Evolutionary conservation across 2,797 vertebrate species (phyloP), one percentile per base, ranked within the genome.

Genomic region (Peromyscus attwateri): DNA sequence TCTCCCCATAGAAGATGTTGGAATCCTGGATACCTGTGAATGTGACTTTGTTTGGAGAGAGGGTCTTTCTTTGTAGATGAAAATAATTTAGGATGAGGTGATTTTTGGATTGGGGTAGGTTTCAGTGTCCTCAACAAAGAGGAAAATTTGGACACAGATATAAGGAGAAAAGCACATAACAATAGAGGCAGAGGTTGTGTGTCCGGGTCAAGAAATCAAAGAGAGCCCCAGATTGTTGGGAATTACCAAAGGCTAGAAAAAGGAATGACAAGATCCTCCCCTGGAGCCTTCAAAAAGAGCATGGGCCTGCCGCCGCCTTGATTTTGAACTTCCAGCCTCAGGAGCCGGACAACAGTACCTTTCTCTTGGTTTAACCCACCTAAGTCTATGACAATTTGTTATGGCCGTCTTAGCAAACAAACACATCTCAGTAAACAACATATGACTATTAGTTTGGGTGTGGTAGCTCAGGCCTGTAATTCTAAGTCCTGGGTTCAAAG

Each of bases 11-110:
- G 40, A 6, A 52, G 46, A 76, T 80, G 55, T 68, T 95, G 68
- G 90, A 94, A 91, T 92, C 57, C 34, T 66, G 60, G 11, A 10
- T 60, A 77, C 14, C 12, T 94, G 37, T 96, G 55, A 91, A 84
- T 79, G 43, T 95, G n/a, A 77, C 34, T 10, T 91, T 95, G 66
- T 91, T 96, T 94, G 60, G 55, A 95, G 94, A 79, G 73, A 73
- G 46, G 43, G 75, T 29, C 27, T 77, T 49, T 83, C 62, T 95
- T 90, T 92, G 31, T 25, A 92, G 43, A 37, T 57, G 6, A 31
- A 71, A 90, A 73, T 62, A 77, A 88, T 62, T 95, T 95, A 91
- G 90, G 23, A 77, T 73, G 68, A 89, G 17, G 52, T 83, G 25
- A 79, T n/a, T 89, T 71, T 52, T 89, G 60, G 27, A 60, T 89